phyloP scores from a whole-genome alignment of 2,797 vertebrate genomes.

The Anabacerthia variegaticeps region DNA sequence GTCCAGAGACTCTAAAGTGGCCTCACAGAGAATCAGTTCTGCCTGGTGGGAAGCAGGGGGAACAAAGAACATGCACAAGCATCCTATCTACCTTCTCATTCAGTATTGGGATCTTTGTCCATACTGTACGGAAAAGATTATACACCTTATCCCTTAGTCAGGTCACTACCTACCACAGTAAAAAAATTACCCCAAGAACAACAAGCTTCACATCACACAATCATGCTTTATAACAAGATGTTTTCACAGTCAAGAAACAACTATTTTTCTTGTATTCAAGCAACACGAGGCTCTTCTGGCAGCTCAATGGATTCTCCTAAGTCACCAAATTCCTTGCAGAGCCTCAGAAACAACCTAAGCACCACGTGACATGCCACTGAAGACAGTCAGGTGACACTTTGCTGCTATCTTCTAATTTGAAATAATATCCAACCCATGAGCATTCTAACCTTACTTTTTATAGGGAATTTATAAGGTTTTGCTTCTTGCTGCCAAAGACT shows the following conservation, averaged over 20 bases:
- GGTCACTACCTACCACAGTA: background rate
- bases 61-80: background rate
- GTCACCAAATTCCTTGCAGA: background rate
- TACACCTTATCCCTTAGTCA: background rate
- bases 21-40: background rate
- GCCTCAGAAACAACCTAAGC: background rate
- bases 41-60: background rate
- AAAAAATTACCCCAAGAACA: background rate
- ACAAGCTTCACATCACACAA: background rate
- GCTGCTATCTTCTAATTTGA: background rate
- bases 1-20: rapidly evolving
- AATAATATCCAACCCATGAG: background rate
- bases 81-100: background rate
- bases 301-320: background rate
- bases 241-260: background rate
- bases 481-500: background rate
- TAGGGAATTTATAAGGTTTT: background rate
- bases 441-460: background rate
- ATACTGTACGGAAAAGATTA: background rate
- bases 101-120: background rate
- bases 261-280: background rate
- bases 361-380: background rate
- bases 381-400: background rate
- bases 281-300: background rate
- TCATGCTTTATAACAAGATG: background rate